Conservation (phyloP, 2,888 invertebrate species). For the Sabatieria punctata region DNA sequence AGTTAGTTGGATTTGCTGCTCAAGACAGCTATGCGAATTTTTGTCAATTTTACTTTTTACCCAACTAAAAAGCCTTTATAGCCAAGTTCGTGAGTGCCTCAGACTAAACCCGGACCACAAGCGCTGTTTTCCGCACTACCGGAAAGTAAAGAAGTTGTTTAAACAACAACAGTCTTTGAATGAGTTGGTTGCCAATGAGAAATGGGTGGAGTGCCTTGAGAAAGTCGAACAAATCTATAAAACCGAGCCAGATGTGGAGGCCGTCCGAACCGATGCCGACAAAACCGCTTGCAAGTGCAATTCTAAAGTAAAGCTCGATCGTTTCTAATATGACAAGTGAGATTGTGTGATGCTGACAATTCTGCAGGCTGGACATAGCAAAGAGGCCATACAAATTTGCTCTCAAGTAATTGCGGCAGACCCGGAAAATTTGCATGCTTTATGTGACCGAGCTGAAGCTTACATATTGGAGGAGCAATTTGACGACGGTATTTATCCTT, state of each 20-base stretch:
- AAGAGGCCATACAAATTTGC: slow-evolving; percentile 58
- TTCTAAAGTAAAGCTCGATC: slow-evolving; percentile 30
- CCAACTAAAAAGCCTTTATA: too few relatives aligned
- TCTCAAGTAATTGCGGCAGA: slow-evolving; percentile 55
- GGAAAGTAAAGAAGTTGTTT: slow-evolving; percentile 78
- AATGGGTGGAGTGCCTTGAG: slow-evolving; percentile 50
- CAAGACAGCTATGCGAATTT: neutral
- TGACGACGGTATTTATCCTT: slow-evolving; percentile 49
- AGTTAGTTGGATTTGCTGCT: slow-evolving; percentile 40
- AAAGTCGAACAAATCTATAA: slow-evolving; percentile 47
- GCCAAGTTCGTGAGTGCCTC: slow-evolving; percentile 85
- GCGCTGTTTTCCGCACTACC: slow-evolving; percentile 84
- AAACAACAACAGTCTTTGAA: slow-evolving; percentile 12
- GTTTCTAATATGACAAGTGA: too few relatives aligned
- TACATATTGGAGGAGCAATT: slow-evolving; percentile 71
- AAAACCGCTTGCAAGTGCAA: slow-evolving; percentile 61
- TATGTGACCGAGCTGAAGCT: slow-evolving; percentile 82
- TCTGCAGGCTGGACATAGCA: slow-evolving; percentile 51
- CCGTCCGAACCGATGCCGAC: slow-evolving; percentile 43
- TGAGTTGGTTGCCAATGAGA: slow-evolving; percentile 30
- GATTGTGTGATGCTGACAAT: too few relatives aligned
- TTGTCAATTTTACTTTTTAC: neutral
- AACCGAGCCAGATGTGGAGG: slow-evolving; percentile 48
- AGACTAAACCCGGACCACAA: slow-evolving; percentile 94
- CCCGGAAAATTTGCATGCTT: slow-evolving; percentile 51